These are phyloP conservation scores for Taeniopygia guttata DNA, from an alignment of 2,797 vertebrate genomes.

Conservation along the genomic window DNA sequence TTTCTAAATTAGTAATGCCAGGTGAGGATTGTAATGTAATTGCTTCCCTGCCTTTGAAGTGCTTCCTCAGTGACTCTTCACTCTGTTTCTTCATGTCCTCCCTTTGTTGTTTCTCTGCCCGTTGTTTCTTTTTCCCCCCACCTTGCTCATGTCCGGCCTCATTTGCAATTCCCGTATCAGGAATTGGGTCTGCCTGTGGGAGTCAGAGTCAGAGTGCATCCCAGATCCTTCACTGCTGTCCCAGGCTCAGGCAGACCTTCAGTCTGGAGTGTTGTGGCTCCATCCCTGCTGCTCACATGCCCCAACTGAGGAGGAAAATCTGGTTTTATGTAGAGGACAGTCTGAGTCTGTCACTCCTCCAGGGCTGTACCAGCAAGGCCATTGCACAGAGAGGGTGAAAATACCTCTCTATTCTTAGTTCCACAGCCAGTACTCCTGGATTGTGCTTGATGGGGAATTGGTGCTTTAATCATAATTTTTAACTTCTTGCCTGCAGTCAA, in stretches of 20 bases:
- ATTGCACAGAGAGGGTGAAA: background rate
- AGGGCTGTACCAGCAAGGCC: background rate
- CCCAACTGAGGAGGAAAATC: background rate
- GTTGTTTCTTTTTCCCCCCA: background rate
- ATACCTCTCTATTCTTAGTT: background rate
- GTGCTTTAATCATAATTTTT: background rate
- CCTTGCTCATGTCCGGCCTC: background rate
- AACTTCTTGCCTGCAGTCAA: background rate
- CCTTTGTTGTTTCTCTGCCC: background rate
- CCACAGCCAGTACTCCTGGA: background rate
- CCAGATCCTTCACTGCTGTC: background rate
- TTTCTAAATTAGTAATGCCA: constrained; percentile 29
- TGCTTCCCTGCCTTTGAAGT: constrained; percentile 1
- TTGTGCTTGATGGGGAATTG: background rate
- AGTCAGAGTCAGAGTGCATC: background rate
- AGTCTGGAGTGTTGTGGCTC: background rate
- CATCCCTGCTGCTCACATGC: background rate
- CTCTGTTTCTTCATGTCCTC: background rate
- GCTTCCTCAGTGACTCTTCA: background rate
- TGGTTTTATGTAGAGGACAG: background rate
- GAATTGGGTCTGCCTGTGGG: background rate
- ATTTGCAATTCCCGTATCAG: background rate
- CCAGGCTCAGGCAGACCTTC: background rate
- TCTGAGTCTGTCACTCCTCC: background rate
- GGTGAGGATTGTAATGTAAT: background rate